Evolutionary conservation across 2,113 vertebrate species (phyloP).

Genomic region (Corynorhinus townsendii): DNA sequence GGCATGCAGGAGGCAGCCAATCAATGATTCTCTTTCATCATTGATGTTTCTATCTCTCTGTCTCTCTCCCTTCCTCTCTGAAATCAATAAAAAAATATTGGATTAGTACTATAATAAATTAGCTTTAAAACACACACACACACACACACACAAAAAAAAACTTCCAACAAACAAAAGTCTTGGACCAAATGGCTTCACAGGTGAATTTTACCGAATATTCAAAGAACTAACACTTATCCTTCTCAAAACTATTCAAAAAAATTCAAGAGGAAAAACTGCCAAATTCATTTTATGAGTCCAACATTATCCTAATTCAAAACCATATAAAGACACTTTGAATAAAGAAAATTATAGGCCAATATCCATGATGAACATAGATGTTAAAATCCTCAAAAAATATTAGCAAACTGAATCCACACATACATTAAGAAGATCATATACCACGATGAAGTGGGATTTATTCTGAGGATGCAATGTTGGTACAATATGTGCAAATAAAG

Average conservation of each 20-base stretch:
- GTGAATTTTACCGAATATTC: not conserved
- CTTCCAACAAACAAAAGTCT: not conserved
- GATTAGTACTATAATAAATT: too few relatives aligned
- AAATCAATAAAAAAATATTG: too few relatives aligned
- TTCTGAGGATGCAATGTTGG: not conserved
- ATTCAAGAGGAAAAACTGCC: not conserved
- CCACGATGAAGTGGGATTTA: not conserved
- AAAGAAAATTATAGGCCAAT: not conserved
- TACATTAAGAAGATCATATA: not conserved
- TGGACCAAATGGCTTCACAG: not conserved
- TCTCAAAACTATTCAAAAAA: not conserved
- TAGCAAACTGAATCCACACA: not conserved
- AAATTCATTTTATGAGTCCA: not conserved
- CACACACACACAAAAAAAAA: not conserved
- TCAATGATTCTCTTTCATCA: too few relatives aligned
- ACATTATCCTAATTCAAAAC: not conserved
- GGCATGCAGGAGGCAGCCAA: too few relatives aligned
- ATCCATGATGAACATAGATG: not conserved
- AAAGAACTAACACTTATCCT: not conserved
- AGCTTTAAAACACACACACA: too few relatives aligned
- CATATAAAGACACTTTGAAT: not conserved
- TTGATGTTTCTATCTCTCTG: too few relatives aligned
- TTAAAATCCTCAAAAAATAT: not conserved
- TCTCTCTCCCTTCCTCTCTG: too few relatives aligned
- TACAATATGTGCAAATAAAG: not conserved